Conservation (phyloP, 2,113 vertebrate species). For the Chlorocebus sabaeus region DNA sequence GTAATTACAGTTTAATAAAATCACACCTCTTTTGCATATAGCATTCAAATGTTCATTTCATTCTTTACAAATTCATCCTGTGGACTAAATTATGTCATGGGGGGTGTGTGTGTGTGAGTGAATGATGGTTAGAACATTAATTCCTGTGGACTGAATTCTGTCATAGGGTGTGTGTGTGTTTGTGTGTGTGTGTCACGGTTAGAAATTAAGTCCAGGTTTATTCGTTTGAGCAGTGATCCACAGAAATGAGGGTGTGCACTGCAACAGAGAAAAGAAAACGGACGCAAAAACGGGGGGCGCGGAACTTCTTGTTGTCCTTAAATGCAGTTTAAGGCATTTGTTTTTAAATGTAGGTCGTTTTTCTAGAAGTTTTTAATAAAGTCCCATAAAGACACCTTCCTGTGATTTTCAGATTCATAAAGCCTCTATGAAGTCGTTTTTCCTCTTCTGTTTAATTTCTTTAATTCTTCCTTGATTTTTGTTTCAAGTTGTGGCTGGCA, state of each 20-base stretch:
- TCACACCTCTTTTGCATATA: neutral
- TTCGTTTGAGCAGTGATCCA: neutral
- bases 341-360: neutral
- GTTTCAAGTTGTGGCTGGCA: neutral
- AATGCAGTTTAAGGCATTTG: neutral
- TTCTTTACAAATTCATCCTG: neutral
- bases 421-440: neutral
- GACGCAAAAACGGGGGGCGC: accelerated
- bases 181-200: too few relatives aligned
- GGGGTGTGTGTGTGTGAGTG: too few relatives aligned
- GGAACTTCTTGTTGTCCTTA: neutral
- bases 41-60: neutral
- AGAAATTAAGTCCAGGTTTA: neutral
- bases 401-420: neutral
- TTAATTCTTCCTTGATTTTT: neutral
- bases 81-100: neutral
- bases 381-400: neutral
- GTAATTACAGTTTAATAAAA: neutral
- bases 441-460: neutral
- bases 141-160: neutral
- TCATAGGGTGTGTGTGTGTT: neutral
- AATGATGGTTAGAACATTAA: neutral
- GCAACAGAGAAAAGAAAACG: neutral
- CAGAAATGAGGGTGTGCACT: neutral
- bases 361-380: neutral